Base-by-base conservation (phyloP, 2,888 invertebrate genomes). In the Trichogramma dendrolimi region DNA sequence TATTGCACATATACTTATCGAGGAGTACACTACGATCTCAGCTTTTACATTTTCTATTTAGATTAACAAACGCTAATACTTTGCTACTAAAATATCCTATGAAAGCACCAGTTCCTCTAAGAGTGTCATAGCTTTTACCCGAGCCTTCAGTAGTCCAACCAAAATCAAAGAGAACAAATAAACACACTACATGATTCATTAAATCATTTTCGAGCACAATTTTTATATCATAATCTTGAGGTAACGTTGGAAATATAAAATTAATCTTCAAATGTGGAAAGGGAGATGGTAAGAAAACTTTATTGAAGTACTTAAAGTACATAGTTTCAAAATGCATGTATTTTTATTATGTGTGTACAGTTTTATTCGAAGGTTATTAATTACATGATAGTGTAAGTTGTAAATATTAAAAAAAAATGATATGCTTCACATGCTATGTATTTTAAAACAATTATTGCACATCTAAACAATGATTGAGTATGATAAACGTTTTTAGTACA, bases 91-190 rank as follows among this genome's bases (percentile, higher is more conserved):
- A n/a, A n/a, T n/a, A n/a, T n/a, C n/a, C n/a, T n/a, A n/a, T n/a
- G n/a, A 47, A 10, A 47, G 47, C 47, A 47, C 5, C 5, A 47
- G 47, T 47, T 47, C 47, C 47, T 3, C 4, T 10, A 2, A 50
- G 58, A 39, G 49, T 58, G 6, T 58, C 58, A 49, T 58, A 58
- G 10, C 47, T 50, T 11, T 41, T 10, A 27, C 58, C 58, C 5
- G 41, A 27, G 4, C 58, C 58, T 58, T 27, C 40, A 1, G 49
- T 58, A 6, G 50, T 14, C 58, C 58, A 58, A 7, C 58, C 50
- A 2, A 56, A 4, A 48, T 56, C 56, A 39, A 47, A 47, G 6
- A 27, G 11, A 7, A 38, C 56, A 7, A 14, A 10, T 46, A 56
- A 14, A 14, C 47, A 47, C 2, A 56, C 56, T 5, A 38, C 2